Base-by-base conservation (phyloP, 2,113 vertebrate genomes). In the Oncorhynchus masou region DNA sequence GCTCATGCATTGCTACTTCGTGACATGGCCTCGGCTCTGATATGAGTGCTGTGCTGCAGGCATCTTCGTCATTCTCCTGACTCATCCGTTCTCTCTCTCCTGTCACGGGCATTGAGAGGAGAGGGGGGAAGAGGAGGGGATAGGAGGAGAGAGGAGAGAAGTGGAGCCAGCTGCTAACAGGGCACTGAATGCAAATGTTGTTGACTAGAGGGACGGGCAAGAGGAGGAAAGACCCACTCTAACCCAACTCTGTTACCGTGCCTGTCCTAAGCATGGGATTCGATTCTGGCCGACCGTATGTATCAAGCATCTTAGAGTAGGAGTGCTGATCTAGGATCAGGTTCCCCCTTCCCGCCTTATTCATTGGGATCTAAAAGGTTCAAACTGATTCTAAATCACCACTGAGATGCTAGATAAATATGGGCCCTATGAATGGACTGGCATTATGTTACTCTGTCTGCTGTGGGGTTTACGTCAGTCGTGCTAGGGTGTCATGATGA, bases 21-120 rank as follows among this genome's bases (percentile, higher is more conserved):
- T 85, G 79, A 87, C 80, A 73, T 71, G 62, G 71, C 66, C 75
- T 62, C 72, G n/a, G 69, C 78, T 83, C 81, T 74, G 16, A 62
- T 74, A 82, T 73, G 68, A 75, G 62, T 88, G 51, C 79, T 68
- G 75, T 48, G 66, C 74, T 34, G 59, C 75, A 69, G 60, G 85
- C 81, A 87, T 86, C 81, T 86, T 85, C 70, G 82, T 87, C 85
- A 86, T 81, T 67, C n/a, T 77, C 75, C 85, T 88, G 89, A 90
- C 84, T 91, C 88, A 90, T 86, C 73, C 19, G 81, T 84, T 69
- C 79, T 85, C 72, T 82, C 83, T 74, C 51, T 66, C 65, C 86
- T 77, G 83, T 82, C 79, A 84, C 29, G 74, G 76, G 72, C 70
- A 68, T 76, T 79, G 81, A 79, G 79, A 86, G 78, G 51, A 19